phyloP scores from a whole-genome alignment of 2,888 invertebrate genomes.

The Tenthredo scrophulariae region DNA sequence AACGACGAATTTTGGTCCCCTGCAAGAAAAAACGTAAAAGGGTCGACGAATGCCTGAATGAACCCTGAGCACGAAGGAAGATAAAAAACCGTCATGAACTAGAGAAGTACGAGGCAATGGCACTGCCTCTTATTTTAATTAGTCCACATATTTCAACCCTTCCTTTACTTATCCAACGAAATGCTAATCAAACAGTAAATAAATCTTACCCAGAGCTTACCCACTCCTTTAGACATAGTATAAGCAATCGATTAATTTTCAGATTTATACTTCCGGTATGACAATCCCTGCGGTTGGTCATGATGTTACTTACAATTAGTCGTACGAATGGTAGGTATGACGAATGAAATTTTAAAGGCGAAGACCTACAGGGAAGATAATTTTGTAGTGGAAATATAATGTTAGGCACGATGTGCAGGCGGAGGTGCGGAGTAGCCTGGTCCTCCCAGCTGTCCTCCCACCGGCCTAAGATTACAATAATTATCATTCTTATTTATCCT shows the following conservation, averaged over 20 bases:
- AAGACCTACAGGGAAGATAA: constrained; percentile 71
- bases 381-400: constrained; percentile 61
- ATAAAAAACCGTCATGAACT: neutral
- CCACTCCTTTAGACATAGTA: neutral
- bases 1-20: neutral
- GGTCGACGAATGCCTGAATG: neutral
- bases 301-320: neutral
- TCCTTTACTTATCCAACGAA: neutral
- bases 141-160: neutral
- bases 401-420: constrained; percentile 19
- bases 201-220: neutral
- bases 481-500: constrained; percentile 71
- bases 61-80: constrained; percentile 18
- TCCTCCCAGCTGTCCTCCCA: constrained; percentile 73
- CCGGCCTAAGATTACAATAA: constrained; percentile 72
- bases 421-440: constrained; percentile 62
- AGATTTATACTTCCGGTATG: neutral
- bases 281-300: neutral
- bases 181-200: neutral
- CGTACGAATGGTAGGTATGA: neutral
- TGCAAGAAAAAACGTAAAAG: neutral
- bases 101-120: constrained; percentile 17
- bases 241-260: neutral
- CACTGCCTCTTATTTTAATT: constrained; percentile 24
- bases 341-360: neutral